Conservation (phyloP, 2,797 vertebrate species). For the Schizopygopsis pylzovi region DNA sequence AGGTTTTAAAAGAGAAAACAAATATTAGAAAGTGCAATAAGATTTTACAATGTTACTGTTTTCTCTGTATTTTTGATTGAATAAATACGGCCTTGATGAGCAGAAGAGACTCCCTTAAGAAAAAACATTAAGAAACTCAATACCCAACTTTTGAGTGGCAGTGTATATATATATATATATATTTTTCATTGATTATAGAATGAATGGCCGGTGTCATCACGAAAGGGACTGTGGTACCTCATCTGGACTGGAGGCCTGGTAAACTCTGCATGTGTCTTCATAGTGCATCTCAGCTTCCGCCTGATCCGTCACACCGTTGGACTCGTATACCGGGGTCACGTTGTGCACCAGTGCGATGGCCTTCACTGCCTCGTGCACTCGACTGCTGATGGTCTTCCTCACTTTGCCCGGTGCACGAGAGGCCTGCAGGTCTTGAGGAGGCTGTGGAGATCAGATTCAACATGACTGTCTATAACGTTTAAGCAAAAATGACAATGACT, state of each 20-base stretch:
- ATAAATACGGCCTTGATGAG: too few relatives aligned
- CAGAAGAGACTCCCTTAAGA: too few relatives aligned
- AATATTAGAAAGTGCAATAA: too few relatives aligned
- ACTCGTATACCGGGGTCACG: slow-evolving; percentile 94
- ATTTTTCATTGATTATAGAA: background rate
- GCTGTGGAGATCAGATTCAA: slow-evolving; percentile 70
- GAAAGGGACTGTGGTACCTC: slow-evolving; percentile 80
- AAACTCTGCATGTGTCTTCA: slow-evolving; percentile 94
- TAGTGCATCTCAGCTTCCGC: slow-evolving; percentile 97
- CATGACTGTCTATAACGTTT: background rate
- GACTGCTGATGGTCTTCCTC: slow-evolving; percentile 94
- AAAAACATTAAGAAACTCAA: too few relatives aligned
- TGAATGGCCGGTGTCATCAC: background rate
- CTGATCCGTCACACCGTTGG: slow-evolving; percentile 94
- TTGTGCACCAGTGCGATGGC: slow-evolving; percentile 97
- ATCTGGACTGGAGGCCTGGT: slow-evolving; percentile 97
- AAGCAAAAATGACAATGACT: background rate
- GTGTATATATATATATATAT: too few relatives aligned
- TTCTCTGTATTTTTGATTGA: too few relatives aligned
- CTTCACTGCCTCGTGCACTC: slow-evolving; percentile 96
- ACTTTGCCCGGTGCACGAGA: slow-evolving; percentile 89
- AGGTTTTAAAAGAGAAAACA: too few relatives aligned
- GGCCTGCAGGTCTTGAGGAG: slow-evolving; percentile 86
- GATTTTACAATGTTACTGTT: too few relatives aligned
- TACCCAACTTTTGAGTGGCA: too few relatives aligned